Evolutionary conservation across 2,888 invertebrate species (phyloP).

Genomic region (Hipparchia sbordonii): DNA sequence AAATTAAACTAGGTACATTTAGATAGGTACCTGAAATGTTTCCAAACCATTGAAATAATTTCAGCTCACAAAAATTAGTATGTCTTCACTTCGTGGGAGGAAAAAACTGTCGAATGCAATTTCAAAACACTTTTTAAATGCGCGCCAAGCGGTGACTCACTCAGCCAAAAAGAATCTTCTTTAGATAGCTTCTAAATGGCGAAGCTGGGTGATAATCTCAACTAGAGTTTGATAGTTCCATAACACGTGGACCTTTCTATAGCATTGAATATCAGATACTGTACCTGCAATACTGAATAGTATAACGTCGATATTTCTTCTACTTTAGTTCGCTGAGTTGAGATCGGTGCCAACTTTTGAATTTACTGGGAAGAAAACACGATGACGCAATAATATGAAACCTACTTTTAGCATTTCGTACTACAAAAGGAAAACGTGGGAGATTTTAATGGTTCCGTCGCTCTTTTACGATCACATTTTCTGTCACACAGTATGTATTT

Average conservation of each 20-base stretch:
- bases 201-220: background rate
- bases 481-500: too few species aligned
- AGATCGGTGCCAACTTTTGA: constrained; percentile 8
- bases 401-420: background rate
- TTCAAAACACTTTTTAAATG: too few species aligned
- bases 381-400: background rate
- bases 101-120: too few species aligned
- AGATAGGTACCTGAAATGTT: too few species aligned
- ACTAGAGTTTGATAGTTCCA: constrained; percentile 19
- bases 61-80: too few species aligned
- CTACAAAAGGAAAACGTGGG: background rate
- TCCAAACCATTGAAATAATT: too few species aligned
- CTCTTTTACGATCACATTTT: background rate
- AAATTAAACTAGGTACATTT: too few species aligned
- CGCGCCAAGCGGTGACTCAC: too few species aligned
- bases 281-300: background rate
- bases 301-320: constrained; percentile 10
- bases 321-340: background rate
- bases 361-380: constrained; percentile 1
- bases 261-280: constrained; percentile 8
- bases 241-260: background rate
- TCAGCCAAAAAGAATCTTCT: too few species aligned
- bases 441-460: background rate
- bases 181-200: background rate
- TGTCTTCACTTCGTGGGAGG: too few species aligned